A percentile compares a stretch with the other conserved stretches of the same genome.
Evolutionary conservation across 1,140 invertebrate genomes (phyloP).

Genomic region (Dryas iulia): DNA sequence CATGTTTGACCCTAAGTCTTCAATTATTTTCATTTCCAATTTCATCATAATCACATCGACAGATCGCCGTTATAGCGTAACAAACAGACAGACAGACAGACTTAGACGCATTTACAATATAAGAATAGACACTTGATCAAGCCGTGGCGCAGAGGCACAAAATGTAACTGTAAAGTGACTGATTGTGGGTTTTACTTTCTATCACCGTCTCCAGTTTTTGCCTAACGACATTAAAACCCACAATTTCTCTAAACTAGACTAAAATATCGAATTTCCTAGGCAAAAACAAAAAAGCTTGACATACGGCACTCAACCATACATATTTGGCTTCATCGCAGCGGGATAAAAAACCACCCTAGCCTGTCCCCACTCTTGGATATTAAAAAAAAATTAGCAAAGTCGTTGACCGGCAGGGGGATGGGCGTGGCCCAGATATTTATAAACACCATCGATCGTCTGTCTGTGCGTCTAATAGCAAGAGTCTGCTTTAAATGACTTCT

Average conservation of each 20-base stretch:
- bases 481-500: slow-evolving; percentile 10
- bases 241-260: neutral
- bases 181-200: too few species aligned
- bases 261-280: neutral
- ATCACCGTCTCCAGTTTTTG: too few species aligned
- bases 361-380: too few species aligned
- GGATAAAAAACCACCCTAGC: neutral
- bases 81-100: too few species aligned
- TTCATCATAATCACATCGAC: too few species aligned
- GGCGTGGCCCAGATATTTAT: slow-evolving; percentile 40
- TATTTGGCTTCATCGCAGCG: neutral
- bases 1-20: too few species aligned
- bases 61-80: too few species aligned
- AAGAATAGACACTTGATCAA: too few species aligned
- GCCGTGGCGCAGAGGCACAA: too few species aligned
- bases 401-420: slow-evolving; percentile 32
- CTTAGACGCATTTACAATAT: too few species aligned
- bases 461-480: slow-evolving; percentile 3
- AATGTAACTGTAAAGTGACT: too few species aligned
- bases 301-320: neutral
- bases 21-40: too few species aligned
- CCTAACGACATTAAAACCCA: neutral
- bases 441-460: slow-evolving; percentile 43
- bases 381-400: slow-evolving; percentile 14
- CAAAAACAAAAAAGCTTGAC: neutral